These are phyloP conservation scores for Eudemis profundana DNA, from an alignment of 2,888 invertebrate species.

Conservation along the genomic window DNA sequence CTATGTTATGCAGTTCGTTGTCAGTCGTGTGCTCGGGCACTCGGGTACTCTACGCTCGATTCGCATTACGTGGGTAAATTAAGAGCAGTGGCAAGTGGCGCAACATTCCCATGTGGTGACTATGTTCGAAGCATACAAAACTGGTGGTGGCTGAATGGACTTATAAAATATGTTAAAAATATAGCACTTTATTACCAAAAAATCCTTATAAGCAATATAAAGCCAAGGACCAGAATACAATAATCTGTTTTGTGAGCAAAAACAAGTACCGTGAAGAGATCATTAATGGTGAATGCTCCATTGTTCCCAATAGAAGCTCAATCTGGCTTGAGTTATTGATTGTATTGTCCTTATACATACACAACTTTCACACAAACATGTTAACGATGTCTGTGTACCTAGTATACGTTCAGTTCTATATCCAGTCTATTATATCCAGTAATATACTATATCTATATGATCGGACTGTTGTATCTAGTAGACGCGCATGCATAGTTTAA, in stretches of 20 bases:
- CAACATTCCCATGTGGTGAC: too few species aligned
- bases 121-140: too few species aligned
- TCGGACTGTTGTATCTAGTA: constrained; percentile 5
- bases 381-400: background rate
- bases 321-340: constrained; percentile 35
- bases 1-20: too few species aligned
- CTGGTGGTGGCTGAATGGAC: too few species aligned
- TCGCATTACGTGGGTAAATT: too few species aligned
- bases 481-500: background rate
- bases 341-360: constrained; percentile 15
- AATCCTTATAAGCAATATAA: background rate
- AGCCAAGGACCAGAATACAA: background rate
- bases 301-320: constrained; percentile 29
- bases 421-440: too few species aligned
- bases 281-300: constrained; percentile 16
- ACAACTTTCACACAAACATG: constrained; percentile 4
- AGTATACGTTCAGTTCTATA: background rate
- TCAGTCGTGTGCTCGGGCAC: too few species aligned
- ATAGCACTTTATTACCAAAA: too few species aligned
- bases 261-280: constrained; percentile 14
- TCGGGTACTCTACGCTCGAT: too few species aligned
- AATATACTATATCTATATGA: too few species aligned
- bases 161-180: too few species aligned
- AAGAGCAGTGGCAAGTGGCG: too few species aligned
- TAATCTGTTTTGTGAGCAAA: constrained; percentile 13